Evolutionary conservation across 1,140 invertebrate species (phyloP), one percentile per base, ranked within the genome.

Genomic region (Penaeus vannamei): DNA sequence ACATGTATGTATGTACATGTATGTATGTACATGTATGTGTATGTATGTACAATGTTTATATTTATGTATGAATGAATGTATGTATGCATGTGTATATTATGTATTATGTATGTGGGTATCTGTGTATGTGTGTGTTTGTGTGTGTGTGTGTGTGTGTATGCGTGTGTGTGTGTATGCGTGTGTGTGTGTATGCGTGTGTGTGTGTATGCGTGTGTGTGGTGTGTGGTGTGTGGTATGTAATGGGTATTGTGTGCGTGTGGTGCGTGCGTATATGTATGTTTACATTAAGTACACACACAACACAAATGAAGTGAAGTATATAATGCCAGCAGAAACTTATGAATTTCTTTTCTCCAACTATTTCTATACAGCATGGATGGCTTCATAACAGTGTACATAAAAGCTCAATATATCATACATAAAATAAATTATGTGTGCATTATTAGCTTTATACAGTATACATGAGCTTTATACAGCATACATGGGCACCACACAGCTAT

Each of bases 401-500:
- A 79, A 79, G 84, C 84, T 85, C 59, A 53, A 76, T 85, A 85
- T 29, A 59, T 59, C 46, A 60, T 64, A 46, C 32, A 62, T 22
- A 36, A 53, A 53, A 53, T 53, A 53, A 53, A 53, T 53, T 53
- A 53, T 53, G 53, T 53, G 53, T 53, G 53, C 53, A 53, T 53
- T 53, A 53, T 53, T 53, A 84, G 83, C 83, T 62, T 62, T 64
- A 60, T 84, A 84, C 42, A 84, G 83, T 62, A 60, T 69, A 66
- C 61, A 66, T n/a, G 29, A 89, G 72, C 81, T 89, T 80, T 59
- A 53, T 66, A 89, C 81, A 89, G 87, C 87, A 89, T 89, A 89
- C 87, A 89, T 84, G 87, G 87, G 87, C 87, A 89, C 87, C 46
- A 89, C 87, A 89, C 87, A 89, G 87, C 87, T 61, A 84, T 32